Conservation (phyloP, 2,888 invertebrate genomes). For the Camptogramma bilineatum region DNA sequence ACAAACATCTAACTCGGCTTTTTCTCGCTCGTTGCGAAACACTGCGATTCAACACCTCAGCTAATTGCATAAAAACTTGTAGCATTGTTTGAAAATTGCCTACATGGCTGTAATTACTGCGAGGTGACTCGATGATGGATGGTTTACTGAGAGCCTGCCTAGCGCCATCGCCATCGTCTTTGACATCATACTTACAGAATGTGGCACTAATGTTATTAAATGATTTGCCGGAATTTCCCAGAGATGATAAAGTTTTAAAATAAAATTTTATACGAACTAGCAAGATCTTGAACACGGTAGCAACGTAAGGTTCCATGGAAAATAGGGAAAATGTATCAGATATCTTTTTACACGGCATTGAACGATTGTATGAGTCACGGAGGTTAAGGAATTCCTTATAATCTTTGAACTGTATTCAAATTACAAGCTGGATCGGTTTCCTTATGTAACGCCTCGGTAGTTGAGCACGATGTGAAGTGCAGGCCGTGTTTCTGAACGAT, state of each 20-base stretch:
- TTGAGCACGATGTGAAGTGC: neutral
- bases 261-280: neutral
- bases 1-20: neutral
- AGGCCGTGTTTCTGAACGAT: slow-evolving; percentile 12
- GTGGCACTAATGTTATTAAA: neutral
- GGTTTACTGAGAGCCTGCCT: slow-evolving; percentile 1
- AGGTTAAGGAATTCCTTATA: slow-evolving; percentile 8
- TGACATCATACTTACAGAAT: neutral
- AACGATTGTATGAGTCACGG: neutral
- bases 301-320: neutral
- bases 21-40: slow-evolving; percentile 15
- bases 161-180: neutral
- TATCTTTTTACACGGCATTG: neutral
- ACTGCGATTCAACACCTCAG: slow-evolving; percentile 9
- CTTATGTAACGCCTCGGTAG: slow-evolving; percentile 1
- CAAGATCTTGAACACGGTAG: neutral
- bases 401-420: slow-evolving; percentile 4
- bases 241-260: neutral
- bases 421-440: neutral
- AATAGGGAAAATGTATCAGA: neutral
- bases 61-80: slow-evolving; percentile 18
- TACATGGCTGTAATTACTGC: slow-evolving; percentile 6
- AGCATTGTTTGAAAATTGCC: slow-evolving; percentile 12
- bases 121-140: slow-evolving; percentile 11
- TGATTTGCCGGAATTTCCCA: neutral